These are phyloP conservation scores for Piscicola geometra DNA, from an alignment of 2,888 invertebrate genomes.

Conservation along the genomic window DNA sequence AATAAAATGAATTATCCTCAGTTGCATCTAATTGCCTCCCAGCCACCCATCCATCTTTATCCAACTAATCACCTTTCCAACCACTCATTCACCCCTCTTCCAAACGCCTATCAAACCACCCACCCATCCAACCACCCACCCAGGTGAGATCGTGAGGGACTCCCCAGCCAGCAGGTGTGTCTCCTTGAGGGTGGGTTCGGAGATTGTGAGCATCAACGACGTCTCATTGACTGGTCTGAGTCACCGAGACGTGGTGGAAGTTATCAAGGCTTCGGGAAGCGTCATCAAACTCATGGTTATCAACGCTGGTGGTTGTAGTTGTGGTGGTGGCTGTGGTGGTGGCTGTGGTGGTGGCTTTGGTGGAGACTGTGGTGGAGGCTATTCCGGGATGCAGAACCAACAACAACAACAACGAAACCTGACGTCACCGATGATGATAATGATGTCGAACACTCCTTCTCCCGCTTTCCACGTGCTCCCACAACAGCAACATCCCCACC, in stretches of 20 bases:
- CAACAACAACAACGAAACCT: background rate
- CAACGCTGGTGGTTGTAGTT: background rate
- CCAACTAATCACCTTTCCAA: too few relatives aligned
- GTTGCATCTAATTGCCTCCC: too few relatives aligned
- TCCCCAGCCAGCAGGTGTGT: slow-evolving; percentile 93
- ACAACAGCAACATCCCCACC: background rate
- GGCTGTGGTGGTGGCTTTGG: background rate
- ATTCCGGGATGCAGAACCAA: background rate
- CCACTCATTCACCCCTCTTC: too few relatives aligned
- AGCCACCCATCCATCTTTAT: background rate
- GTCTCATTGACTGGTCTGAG: slow-evolving; percentile 78
- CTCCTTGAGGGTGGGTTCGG: slow-evolving; percentile 83
- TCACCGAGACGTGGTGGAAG: slow-evolving; percentile 92
- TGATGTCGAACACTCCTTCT: background rate
- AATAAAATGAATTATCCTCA: too few relatives aligned
- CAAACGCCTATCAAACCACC: too few relatives aligned
- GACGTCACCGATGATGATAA: background rate
- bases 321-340: background rate
- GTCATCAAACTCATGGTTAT: slow-evolving; percentile 67
- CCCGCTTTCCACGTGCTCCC: background rate
- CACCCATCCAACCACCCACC: too few relatives aligned
- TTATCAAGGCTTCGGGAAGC: slow-evolving; percentile 91
- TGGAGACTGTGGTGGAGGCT: background rate
- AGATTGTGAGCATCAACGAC: slow-evolving; percentile 89
- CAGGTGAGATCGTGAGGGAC: slow-evolving; percentile 86